Evolutionary conservation across 2,888 invertebrate species (phyloP), one percentile per base, ranked within the genome.

Genomic region (Pemphredon lugubris): DNA sequence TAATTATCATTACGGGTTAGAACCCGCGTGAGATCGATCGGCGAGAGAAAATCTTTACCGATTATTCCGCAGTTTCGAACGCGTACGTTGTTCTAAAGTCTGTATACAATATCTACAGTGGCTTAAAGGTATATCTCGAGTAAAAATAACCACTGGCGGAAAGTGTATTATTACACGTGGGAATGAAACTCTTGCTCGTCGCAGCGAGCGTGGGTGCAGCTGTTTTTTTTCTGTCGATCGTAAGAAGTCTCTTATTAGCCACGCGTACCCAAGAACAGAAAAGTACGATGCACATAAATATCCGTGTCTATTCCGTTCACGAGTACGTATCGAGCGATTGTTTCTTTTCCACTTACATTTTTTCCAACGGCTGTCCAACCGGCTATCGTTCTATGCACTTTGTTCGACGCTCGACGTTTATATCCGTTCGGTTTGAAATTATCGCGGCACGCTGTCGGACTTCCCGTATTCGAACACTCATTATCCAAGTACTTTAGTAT

Each of bases 121-220:
- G 9, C 37, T 14, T 13, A n/a, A 26, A 11, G 2, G 20, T 14
- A 20, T 14, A 34, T 18, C 14, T n/a, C 11, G 23, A 26, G 39
- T 51, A 13, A 37, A 51, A 63, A 44, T 44, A 58, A 9, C 30
- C 13, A 4, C 21, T n/a, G 16, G 20, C 5, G 51, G 30, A 39
- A 14, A 32, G 58, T 45, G 30, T 64, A 65, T 53, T 39, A 60
- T 73, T 66, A 50, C 50, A 34, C 67, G 61, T 73, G 72, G 54
- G 72, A 73, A 61, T n/a, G n/a, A n/a, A n/a, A n/a, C n/a, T n/a
- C n/a, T n/a, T n/a, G n/a, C n/a, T n/a, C n/a, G 23, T 13, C 32
- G 14, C 11, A 14, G 42, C 6, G 40, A 26, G 32, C 54, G 16
- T n/a, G 42, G 34, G 37, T 34, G 54, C 53, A 54, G 34, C 61